Conservation (phyloP, 2,113 vertebrate species). For the Lophochroa leadbeateri region DNA sequence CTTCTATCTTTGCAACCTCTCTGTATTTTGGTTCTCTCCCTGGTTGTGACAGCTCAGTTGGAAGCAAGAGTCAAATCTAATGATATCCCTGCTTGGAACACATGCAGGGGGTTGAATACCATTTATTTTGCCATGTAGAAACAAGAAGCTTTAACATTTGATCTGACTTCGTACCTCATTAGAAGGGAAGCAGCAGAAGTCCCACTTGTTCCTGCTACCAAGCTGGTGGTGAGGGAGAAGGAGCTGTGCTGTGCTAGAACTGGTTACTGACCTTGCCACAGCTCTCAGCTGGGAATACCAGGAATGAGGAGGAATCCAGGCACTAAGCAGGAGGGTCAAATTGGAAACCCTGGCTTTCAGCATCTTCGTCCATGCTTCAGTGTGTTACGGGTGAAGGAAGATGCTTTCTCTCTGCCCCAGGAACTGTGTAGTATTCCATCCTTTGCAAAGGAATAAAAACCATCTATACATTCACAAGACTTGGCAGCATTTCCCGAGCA, state of each 20-base stretch:
- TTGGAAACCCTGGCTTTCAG: not conserved
- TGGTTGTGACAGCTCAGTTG: not conserved
- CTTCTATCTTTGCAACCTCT: not conserved
- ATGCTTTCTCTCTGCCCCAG: not conserved
- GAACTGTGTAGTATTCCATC: not conserved
- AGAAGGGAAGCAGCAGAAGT: conserved; percentile 16
- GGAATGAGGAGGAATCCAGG: not conserved
- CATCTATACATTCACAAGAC: not conserved
- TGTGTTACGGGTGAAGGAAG: not conserved
- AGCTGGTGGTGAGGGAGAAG: not conserved
- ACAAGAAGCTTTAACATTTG: not conserved
- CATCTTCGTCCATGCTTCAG: not conserved
- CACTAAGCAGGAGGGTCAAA: not conserved
- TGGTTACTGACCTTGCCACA: not conserved
- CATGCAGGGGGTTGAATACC: not conserved
- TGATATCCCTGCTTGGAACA: not conserved
- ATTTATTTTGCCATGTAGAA: not conserved
- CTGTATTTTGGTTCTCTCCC: not conserved
- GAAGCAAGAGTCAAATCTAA: conserved; percentile 2
- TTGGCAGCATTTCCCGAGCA: conserved; percentile 11
- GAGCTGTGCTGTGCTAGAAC: not conserved
- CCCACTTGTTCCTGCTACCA: not conserved
- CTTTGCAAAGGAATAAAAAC: not conserved
- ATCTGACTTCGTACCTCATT: conserved; percentile 2
- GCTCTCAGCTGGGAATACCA: not conserved